Evolutionary conservation across 2,888 invertebrate genomes (phyloP), one percentile per base, ranked within the genome.

Genomic region (Agriopis aurantiaria): DNA sequence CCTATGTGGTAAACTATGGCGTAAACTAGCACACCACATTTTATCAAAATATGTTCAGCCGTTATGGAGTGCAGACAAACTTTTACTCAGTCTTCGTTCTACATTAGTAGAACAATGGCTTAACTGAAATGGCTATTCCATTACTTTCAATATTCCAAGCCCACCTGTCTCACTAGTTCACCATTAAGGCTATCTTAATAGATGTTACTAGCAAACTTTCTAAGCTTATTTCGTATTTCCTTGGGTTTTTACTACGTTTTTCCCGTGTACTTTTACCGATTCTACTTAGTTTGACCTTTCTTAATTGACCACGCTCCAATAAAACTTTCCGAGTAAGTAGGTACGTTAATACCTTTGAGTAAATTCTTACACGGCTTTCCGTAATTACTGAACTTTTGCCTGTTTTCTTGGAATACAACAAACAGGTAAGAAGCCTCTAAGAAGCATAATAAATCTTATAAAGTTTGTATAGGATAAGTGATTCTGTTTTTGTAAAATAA

Each of bases 311-410:
- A 58, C 58, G 58, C 46, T 11, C 46, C 46, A 57, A 57, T 48
- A 58, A 58, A 58, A 58, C 58, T 58, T 58, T n/a, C 12, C 58
- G 23, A 33, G n/a, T 12, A 58, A 58, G 58, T 58, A 43, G 9
- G 43, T 43, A 43, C 43, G 9, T 61, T 51, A 49, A 61, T 51
- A 51, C 61, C 17, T 51, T 61, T 11, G 51, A 43, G 52, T 40
- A 33, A 33, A 60, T 60, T 60, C 60, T 49, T 51, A 41, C 49
- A 49, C 60, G 41, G 49, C 49, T n/a, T 43, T 43, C 52, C 11
- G 33, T 62, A 62, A 52, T 62, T 52, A 62, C 49, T 23, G 41
- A 62, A 62, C 52, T 62, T 62, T 62, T 43, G 43, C 61, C 12
- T 43, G 61, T 43, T 62, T 62, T 52, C 43, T 52, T 43, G 17